phyloP scores from a whole-genome alignment of 2,113 vertebrate genomes.

The Hippopotamus amphibius region DNA sequence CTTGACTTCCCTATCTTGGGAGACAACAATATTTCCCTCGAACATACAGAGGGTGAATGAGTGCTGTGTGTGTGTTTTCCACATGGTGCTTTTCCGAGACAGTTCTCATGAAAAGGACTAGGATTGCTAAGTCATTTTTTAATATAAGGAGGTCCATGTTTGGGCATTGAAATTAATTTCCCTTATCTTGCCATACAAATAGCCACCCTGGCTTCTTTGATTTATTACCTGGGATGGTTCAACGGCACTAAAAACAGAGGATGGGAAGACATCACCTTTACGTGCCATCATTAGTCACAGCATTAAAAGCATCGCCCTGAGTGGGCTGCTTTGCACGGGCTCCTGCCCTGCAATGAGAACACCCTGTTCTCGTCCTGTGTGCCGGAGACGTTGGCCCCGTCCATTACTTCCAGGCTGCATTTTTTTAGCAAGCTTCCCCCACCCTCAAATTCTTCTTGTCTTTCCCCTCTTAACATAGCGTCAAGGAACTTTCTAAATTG shows the following conservation, averaged over 20 bases:
- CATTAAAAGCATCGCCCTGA: conserved; percentile 41
- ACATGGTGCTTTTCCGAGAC: not conserved
- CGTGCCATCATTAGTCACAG: conserved; percentile 69
- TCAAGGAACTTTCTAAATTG: conserved; percentile 10
- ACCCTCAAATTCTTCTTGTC: not conserved
- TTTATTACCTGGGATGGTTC: conserved; percentile 80
- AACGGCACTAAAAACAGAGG: conserved; percentile 79
- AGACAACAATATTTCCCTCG: not conserved
- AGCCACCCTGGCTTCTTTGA: conserved; percentile 79
- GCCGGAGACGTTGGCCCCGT: not conserved
- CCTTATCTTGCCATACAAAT: conserved; percentile 82
- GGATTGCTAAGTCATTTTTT: conserved; percentile 79
- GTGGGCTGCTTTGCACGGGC: not conserved
- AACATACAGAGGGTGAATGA: not conserved
- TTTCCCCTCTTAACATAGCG: not conserved
- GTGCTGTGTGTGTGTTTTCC: not conserved
- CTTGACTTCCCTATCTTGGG: not conserved
- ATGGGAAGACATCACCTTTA: conserved; percentile 70
- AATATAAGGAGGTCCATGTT: conserved; percentile 79
- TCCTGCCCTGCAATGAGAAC: fast-evolving
- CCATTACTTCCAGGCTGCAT: not conserved
- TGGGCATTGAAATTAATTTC: conserved; percentile 85
- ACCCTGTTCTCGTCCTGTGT: not conserved
- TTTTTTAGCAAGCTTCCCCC: not conserved
- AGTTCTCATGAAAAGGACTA: conserved; percentile 50